Base-by-base conservation (phyloP, 1,140 invertebrate species). In the Cherax destructor region DNA sequence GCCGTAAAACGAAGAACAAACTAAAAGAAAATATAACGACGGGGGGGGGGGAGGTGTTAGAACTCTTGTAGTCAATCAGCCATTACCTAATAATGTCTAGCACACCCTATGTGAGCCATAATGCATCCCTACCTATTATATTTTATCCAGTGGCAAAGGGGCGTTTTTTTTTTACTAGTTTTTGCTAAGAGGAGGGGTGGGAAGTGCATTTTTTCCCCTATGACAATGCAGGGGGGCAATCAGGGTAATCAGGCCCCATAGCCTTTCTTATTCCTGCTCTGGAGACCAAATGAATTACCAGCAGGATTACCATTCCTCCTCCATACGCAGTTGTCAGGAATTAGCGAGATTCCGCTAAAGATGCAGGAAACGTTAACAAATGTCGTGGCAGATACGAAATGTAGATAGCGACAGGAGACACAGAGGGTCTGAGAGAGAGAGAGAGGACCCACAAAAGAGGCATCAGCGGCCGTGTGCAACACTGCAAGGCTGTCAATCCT, bases 91-190 rank as follows among this genome's bases (percentile, higher is more conserved):
- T 86, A 49, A 86, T 6, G 72, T 85, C 56, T 50, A 41, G 49
- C 56, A 76, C 52, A 79, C 77, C 41, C 83, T 50, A 85, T 79
- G 88, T 79, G 83, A 77, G 65, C 72, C 81, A 79, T 79, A 85
- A 91, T 91, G 88, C 88, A 86, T 91, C 87, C 59, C 88, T 91
- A 41, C 88, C 85, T 76, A 91, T 85, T 91, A 84, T 91, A 85
- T 65, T 91, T 84, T 84, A 69, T 91, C 83, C 88, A 91, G 88
- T 85, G 88, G 88, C 76, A 85, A 74, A 79, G 81, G 80, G 78
- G 49, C 13, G 59, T 83, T 89, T 83, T 74, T 89, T 83, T 74
- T 88, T 89, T 18, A 41, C 24, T 50, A 21, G 65, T 85, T 91
- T 91, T 91, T 91, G 81, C 81, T 83, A 91, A 77, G 72, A 76